Evolutionary conservation across 2,888 invertebrate genomes (phyloP).

Genomic region (Caenorhabditis becei): DNA sequence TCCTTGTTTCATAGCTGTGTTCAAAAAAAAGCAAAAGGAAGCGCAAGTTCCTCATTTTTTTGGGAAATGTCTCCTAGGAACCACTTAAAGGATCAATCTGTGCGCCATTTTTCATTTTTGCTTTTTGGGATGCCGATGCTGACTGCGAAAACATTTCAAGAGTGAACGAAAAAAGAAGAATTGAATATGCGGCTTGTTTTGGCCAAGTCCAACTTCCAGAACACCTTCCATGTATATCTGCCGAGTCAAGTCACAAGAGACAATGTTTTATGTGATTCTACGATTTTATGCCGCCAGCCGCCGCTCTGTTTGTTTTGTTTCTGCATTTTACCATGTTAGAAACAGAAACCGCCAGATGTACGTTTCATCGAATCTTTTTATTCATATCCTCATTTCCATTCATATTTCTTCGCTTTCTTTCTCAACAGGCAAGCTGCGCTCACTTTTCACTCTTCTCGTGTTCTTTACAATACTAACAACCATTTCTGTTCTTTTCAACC

Average conservation of each 20-base stretch:
- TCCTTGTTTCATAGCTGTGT: not conserved
- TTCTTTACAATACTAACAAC: too few species aligned
- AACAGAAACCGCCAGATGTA: not conserved
- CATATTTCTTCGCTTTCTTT: too few species aligned
- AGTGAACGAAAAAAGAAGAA: constrained; percentile 21
- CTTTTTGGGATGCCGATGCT: constrained; percentile 44
- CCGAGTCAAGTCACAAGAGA: not conserved
- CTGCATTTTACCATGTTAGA: not conserved
- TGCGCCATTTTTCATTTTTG: constrained; percentile 46
- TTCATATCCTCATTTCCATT: not conserved
- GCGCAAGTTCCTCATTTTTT: constrained; percentile 2
- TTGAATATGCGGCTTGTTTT: constrained; percentile 46
- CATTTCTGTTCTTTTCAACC: too few species aligned
- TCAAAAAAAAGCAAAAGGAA: constrained; percentile 1
- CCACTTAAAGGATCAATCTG: constrained; percentile 43
- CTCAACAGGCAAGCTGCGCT: too few species aligned
- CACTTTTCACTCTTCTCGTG: too few species aligned
- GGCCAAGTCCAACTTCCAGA: constrained; percentile 7
- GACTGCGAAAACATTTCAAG: constrained; percentile 33
- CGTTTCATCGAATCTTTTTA: too few species aligned
- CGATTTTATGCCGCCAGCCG: not conserved
- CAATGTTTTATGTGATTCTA: constrained; percentile 7
- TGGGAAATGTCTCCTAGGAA: constrained; percentile 22
- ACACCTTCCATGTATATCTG: constrained; percentile 12
- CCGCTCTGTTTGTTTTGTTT: not conserved